Evolutionary conservation across 2,113 vertebrate species (phyloP).

Genomic region (Anguilla japonica): DNA sequence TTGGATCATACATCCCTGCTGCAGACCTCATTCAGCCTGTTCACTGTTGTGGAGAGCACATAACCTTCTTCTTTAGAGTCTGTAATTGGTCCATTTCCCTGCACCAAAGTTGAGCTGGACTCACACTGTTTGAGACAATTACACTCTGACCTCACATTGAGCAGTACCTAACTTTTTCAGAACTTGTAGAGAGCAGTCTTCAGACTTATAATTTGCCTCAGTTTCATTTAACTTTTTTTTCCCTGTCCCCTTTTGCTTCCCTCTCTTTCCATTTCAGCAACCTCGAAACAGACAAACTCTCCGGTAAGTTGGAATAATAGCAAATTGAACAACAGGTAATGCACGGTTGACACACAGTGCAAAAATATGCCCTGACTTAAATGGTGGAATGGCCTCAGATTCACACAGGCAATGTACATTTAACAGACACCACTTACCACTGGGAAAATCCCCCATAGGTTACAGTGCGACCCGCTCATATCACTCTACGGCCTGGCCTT

Average conservation of each 20-base stretch:
- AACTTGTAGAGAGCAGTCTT: conserved; percentile 27
- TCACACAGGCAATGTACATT: too few relatives aligned
- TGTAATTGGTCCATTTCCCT: not conserved
- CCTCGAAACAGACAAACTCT: conserved; percentile 89
- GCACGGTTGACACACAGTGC: too few relatives aligned
- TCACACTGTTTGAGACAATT: not conserved
- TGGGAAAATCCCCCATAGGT: not conserved
- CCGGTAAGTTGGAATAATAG: conserved; percentile 75
- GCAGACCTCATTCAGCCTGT: not conserved
- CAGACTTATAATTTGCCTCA: conserved; percentile 18
- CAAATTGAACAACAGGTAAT: not conserved
- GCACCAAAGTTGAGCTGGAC: not conserved
- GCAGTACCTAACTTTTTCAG: not conserved
- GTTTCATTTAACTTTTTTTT: conserved; percentile 42
- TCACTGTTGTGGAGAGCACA: not conserved
- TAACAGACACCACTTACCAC: not conserved
- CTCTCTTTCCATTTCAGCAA: conserved; percentile 72
- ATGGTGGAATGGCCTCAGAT: too few relatives aligned
- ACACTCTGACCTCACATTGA: conserved; percentile 4
- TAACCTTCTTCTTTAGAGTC: too few relatives aligned
- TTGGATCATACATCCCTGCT: not conserved
- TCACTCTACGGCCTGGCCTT: not conserved
- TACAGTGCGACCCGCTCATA: not conserved
- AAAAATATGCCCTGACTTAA: too few relatives aligned
- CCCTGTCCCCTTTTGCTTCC: conserved; percentile 27